Base-by-base conservation (phyloP, 2,888 invertebrate species). In the Hipparchia sbordonii region DNA sequence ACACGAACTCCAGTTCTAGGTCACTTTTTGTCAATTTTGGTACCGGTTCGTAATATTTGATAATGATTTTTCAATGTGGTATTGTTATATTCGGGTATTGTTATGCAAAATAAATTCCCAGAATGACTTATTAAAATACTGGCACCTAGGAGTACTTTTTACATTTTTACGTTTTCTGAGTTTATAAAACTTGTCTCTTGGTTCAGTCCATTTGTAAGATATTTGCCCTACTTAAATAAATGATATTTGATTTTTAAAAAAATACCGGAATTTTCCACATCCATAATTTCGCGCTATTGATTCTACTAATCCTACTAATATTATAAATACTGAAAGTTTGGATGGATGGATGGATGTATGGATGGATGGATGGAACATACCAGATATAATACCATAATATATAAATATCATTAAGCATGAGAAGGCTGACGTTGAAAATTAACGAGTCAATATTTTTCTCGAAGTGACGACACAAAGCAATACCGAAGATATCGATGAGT, bases 401-500 rank as follows among this genome's bases (percentile, higher is more conserved):
- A 33, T 33, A n/a, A n/a, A n/a, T n/a, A 10, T 33, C 39, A 33
- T 10, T 39, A 12, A 39, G 33, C 5, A 23, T 51, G 13, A 9
- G 4, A 10, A 54, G 6, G 9, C 9, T 7, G 56, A 10, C 57
- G 10, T 23, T 60, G 59, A 33, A 68, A 48, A 5, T 68, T 68
- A 48, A 51, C 39, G 59, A 68, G 59, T 59, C 51, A 68, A 68
- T 68, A 68, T 68, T 60, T 23, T 59, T 33, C 12, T 12, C 65
- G 23, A 1, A 6, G n/a, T 45, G 13, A 13, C 23, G 10, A 23
- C 59, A 59, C 68, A 68, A 68, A 71, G 71, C 52, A 67, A 67
- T 60, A 45, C 23, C 71, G 67, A 51, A 71, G 67, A 67, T 52
- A 48, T 68, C 68, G 46, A 60, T 70, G 13, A 61, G 48, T 48